A percentile compares a stretch with the other conserved stretches of the same genome.
Evolutionary conservation across 2,888 invertebrate genomes (phyloP).

Genomic region (Eupithecia subumbrata): DNA sequence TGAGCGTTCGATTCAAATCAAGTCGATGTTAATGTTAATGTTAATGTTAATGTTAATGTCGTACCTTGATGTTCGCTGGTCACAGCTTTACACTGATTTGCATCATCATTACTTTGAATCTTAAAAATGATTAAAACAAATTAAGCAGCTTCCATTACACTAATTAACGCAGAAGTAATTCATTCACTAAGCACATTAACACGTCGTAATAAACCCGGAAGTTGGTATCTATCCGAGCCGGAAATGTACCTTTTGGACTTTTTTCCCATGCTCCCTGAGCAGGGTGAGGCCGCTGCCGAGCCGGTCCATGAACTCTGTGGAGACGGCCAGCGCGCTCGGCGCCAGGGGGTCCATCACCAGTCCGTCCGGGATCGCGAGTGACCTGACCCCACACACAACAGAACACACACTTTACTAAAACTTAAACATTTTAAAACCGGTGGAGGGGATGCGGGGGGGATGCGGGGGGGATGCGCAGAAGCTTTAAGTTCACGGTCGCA

Average conservation of each 20-base stretch:
- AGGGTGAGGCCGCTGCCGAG: constrained; percentile 75
- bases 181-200: neutral
- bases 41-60: too few species aligned
- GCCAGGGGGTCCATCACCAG: constrained; percentile 79
- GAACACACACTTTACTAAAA: constrained; percentile 31
- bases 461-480: constrained; percentile 29
- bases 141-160: neutral
- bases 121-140: neutral
- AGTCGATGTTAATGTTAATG: neutral
- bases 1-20: neutral
- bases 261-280: constrained; percentile 76
- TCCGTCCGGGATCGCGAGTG: constrained; percentile 77
- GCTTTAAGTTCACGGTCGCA: constrained; percentile 17
- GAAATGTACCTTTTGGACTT: constrained; percentile 70
- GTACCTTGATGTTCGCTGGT: neutral
- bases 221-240: neutral
- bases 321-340: constrained; percentile 76
- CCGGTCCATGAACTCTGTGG: constrained; percentile 78
- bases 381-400: constrained; percentile 59
- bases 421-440: constrained; percentile 16
- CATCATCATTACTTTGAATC: neutral
- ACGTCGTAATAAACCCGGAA: neutral
- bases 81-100: neutral
- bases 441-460: too few species aligned
- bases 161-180: neutral